Evolutionary conservation across 2,888 invertebrate genomes (phyloP), one percentile per base, ranked within the genome.

Genomic region (Oeneis ivallda): DNA sequence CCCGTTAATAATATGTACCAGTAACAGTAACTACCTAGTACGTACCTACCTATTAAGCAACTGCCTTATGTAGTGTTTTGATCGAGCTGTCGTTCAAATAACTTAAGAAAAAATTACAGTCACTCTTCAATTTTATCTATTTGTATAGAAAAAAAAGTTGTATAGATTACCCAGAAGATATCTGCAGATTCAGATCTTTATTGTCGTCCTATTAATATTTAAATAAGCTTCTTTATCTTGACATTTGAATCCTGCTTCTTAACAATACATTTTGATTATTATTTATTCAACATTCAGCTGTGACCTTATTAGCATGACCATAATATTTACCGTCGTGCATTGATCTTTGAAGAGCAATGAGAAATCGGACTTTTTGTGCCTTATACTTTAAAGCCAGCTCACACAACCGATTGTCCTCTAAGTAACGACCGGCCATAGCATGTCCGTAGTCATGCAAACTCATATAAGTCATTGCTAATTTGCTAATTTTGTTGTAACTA

Each of bases 241-340:
- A 37, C 50, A 61, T 41, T 52, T 39, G 41, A 58, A 58, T 58
- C 17, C 41, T n/a, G 59, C 39, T 26, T 60, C 32, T 10, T 32
- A 34, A 49, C 11, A 47, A 59, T 41, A 50, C 9, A 11, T 50
- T 50, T n/a, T 41, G 8, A 61, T 47, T n/a, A 19, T 26, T 5
- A 47, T 17, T 1, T 10, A 43, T 43, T 1, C 9, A 10, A 41
- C 32, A 45, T 45, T 43, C 34, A 11, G 59, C 17, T 58, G 4
- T 59, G 39, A 60, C 39, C 50, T 60, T 19, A 60, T 50, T 41
- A 26, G 60, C 60, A 61, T 52, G 45, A 34, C 37, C 49, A 41
- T 37, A 58, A 58, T 49, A 32, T 41, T 52, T 26, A 32, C 32
- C 45, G 15, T 39, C 19, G 17, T 9, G 11, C 17, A 4, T 37